Conservation (phyloP, 2,888 invertebrate genomes). For the Norana najaformis region DNA sequence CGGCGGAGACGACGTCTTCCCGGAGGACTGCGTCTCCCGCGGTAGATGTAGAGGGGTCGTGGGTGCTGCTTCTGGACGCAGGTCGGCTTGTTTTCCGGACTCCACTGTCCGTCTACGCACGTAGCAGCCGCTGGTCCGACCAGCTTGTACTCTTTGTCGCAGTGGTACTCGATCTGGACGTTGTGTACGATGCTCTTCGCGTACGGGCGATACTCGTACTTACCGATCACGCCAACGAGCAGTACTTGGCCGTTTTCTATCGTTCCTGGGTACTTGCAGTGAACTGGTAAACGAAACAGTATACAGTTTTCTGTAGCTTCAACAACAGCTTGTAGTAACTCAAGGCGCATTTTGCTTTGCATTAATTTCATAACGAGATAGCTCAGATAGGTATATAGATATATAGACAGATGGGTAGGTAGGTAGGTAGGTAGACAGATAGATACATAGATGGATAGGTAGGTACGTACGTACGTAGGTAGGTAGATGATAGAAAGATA, state of each 20-base stretch:
- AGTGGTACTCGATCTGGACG: conserved; percentile 54
- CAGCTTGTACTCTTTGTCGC: conserved; percentile 56
- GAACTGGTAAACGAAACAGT: conserved; percentile 35
- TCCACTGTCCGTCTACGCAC: conserved; percentile 91
- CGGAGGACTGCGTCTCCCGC: conserved; percentile 37
- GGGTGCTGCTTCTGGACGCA: conserved; percentile 45
- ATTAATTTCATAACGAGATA: too few species aligned
- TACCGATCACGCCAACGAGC: conserved; percentile 90
- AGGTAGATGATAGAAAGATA: too few species aligned
- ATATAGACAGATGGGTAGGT: too few species aligned
- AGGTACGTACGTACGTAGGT: too few species aligned
- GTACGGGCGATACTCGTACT: conserved; percentile 91
- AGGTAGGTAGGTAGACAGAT: too few species aligned
- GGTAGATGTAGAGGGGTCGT: conserved; percentile 40
- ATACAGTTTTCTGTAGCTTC: background rate
- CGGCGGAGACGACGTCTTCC: background rate
- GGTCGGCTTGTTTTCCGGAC: conserved; percentile 71
- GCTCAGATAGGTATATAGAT: too few species aligned
- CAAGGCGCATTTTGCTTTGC: too few species aligned
- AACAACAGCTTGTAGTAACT: too few species aligned
- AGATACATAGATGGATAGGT: too few species aligned
- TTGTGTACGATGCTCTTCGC: conserved; percentile 66
- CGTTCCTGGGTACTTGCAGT: conserved; percentile 76
- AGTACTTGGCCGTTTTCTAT: conserved; percentile 86
- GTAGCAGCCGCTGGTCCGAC: conserved; percentile 72